Conservation (phyloP, 2,797 vertebrate genomes). For the Manis javanica region DNA sequence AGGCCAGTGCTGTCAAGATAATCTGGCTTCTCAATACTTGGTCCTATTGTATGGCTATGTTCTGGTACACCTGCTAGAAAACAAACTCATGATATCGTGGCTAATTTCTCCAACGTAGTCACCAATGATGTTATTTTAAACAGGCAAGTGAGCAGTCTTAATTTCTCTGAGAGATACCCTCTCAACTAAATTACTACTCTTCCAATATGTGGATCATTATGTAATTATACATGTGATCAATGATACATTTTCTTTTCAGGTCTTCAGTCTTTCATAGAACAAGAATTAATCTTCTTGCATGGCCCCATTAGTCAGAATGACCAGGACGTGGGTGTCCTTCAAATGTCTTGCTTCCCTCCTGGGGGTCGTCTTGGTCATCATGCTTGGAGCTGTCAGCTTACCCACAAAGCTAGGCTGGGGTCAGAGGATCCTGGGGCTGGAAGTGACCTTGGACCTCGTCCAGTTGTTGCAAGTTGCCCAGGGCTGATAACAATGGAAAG, state of each 20-base stretch:
- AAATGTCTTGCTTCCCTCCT: not conserved
- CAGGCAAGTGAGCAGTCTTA: not conserved
- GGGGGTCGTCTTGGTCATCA: rapidly evolving
- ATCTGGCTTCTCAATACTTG: not conserved
- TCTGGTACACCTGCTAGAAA: not conserved
- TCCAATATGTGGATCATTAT: not conserved
- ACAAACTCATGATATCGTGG: not conserved
- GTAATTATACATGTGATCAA: not conserved
- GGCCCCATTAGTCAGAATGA: not conserved
- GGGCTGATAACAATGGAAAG: not conserved
- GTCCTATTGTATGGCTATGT: not conserved
- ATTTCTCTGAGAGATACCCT: not conserved
- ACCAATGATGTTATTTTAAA: not conserved
- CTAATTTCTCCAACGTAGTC: not conserved
- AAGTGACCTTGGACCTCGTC: not conserved
- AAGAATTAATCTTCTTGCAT: not conserved
- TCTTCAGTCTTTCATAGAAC: not conserved
- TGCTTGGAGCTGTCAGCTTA: not conserved
- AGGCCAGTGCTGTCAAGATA: not conserved
- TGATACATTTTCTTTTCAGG: not conserved
- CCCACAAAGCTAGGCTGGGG: not conserved
- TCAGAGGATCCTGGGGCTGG: not conserved
- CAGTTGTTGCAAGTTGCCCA: not conserved
- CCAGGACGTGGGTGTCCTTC: not conserved
- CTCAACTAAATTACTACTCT: not conserved